Conservation (phyloP, 2,113 vertebrate species). For the Limanda limanda region DNA sequence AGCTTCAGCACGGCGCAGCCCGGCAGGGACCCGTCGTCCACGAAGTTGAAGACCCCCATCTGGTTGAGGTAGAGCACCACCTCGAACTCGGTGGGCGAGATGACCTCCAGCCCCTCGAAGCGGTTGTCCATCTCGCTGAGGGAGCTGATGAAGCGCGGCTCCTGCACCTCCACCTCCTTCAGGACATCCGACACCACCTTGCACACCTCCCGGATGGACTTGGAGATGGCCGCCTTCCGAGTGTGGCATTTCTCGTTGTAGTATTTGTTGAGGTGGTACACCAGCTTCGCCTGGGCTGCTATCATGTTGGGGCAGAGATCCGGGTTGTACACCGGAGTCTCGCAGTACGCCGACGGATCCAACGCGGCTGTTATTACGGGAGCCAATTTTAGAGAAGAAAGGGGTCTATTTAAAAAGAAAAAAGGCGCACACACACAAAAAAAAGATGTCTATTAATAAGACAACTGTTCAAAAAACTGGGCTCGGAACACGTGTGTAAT, state of each 20-base stretch:
- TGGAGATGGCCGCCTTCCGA: conserved; percentile 96
- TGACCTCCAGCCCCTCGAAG: conserved; percentile 97
- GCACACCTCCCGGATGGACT: conserved; percentile 99
- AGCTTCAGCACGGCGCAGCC: conserved; percentile 98
- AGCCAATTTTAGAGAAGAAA: conserved; percentile 97
- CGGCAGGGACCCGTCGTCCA: conserved; percentile 98
- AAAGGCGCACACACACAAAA: conserved; percentile 57
- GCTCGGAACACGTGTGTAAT: conserved; percentile 75
- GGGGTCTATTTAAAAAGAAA: conserved; percentile 74
- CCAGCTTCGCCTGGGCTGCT: conserved; percentile 98
- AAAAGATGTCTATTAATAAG: conserved; percentile 45
- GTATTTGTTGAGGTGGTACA: conserved; percentile 99
- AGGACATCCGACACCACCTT: conserved; percentile 99
- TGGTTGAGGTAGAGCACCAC: conserved; percentile 99
- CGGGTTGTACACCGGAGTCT: conserved; percentile 99
- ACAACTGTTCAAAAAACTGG: conserved; percentile 53
- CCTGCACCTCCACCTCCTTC: conserved; percentile 99
- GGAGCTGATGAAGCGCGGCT: conserved; percentile 99
- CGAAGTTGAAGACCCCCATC: conserved; percentile 99
- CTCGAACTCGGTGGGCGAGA: conserved; percentile 97
- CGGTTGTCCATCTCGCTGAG: conserved; percentile 99
- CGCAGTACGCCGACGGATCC: conserved; percentile 99
- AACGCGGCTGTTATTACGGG: conserved; percentile 98
- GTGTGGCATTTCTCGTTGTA: conserved; percentile 99
- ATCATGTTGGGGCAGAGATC: conserved; percentile 99